phyloP scores from a whole-genome alignment of 2,888 invertebrate species.

The Salticus scenicus region DNA sequence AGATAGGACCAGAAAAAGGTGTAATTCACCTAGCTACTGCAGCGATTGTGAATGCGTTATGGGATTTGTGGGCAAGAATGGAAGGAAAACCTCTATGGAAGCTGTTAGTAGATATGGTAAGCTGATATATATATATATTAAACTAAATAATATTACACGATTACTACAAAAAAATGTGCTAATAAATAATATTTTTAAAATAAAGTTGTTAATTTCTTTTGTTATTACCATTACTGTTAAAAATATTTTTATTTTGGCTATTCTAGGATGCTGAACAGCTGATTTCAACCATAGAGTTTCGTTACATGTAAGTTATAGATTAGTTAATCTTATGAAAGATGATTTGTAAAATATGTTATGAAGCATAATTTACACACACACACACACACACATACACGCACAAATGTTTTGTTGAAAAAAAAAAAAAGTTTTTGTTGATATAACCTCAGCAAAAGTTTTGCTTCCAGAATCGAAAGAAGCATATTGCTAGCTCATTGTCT shows the following conservation, averaged over 20 bases:
- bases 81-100: conserved; percentile 92
- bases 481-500: too few species aligned
- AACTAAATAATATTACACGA: background rate
- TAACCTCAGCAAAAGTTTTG: too few species aligned
- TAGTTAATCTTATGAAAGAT: too few species aligned
- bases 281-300: conserved; percentile 90
- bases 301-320: conserved; percentile 79
- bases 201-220: background rate
- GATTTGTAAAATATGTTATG: too few species aligned
- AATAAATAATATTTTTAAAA: background rate
- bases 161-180: background rate
- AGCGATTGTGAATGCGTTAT: conserved; percentile 90
- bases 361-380: too few species aligned
- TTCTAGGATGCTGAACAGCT: conserved; percentile 83
- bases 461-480: too few species aligned
- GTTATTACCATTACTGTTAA: too few species aligned
- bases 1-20: conserved; percentile 94
- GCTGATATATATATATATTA: too few species aligned
- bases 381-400: too few species aligned
- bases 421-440: too few species aligned
- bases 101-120: conserved; percentile 84
- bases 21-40: conserved; percentile 90
- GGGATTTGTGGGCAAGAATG: conserved; percentile 93
- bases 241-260: background rate
- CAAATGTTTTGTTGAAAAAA: too few species aligned